phyloP scores from a whole-genome alignment of 2,888 invertebrate species.

The Lasioglossum marginatum region DNA sequence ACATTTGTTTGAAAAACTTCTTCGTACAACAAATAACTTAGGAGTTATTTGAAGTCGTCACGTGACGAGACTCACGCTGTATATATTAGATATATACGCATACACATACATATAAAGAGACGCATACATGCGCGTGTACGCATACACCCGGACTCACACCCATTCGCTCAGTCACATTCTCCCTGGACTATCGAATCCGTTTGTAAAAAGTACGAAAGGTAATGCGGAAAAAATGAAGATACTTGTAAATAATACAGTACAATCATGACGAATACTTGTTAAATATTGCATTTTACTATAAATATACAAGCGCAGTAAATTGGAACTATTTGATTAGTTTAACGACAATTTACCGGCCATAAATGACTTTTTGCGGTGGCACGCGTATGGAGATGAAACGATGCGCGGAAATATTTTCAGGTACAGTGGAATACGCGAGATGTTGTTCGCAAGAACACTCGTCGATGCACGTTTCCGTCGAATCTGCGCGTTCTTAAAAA shows the following conservation, averaged over 20 bases:
- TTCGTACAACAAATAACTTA: too few relatives aligned
- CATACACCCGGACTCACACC: not conserved
- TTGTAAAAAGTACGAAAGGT: not conserved
- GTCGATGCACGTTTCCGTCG: slow-evolving; percentile 1
- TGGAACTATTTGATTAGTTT: not conserved
- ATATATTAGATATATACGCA: not conserved
- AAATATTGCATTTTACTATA: slow-evolving; percentile 26
- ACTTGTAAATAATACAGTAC: slow-evolving; percentile 41
- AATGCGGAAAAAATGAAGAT: not conserved
- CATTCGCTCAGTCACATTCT: not conserved
- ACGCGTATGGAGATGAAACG: not conserved
- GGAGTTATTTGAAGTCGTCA: too few relatives aligned
- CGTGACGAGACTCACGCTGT: too few relatives aligned
- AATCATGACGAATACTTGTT: slow-evolving; percentile 14
- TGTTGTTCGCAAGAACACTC: slow-evolving; percentile 31
- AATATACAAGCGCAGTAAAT: slow-evolving; percentile 21
- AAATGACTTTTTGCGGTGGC: not conserved
- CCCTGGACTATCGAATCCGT: not conserved
- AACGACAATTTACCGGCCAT: slow-evolving; percentile 4
- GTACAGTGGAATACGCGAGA: slow-evolving; percentile 26
- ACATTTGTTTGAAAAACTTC: too few relatives aligned
- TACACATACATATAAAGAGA: not conserved
- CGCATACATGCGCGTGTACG: not conserved
- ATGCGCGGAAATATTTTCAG: slow-evolving; percentile 31
- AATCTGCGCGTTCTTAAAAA: not conserved